Evolutionary conservation across 30 jellyfish, hydroid and myxozoan species (phyloP).

Genomic region (Sanderia malayensis): DNA sequence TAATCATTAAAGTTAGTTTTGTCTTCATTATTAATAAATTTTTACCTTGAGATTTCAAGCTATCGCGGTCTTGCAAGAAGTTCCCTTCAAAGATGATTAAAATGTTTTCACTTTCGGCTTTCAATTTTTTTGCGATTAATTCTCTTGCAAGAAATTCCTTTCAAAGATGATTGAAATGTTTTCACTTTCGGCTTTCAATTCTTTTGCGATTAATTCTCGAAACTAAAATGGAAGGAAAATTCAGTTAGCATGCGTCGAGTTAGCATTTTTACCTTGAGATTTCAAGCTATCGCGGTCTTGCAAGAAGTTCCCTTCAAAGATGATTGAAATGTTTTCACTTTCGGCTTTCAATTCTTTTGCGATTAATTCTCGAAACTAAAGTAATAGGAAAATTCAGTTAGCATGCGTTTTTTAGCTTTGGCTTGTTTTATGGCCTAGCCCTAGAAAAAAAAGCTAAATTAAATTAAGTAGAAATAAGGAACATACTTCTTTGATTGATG

Average conservation of each 20-base stretch:
- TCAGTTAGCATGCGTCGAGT: no score
- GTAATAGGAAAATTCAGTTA: no score
- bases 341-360: constrained; percentile 84
- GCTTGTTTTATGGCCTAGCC: no score
- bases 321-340: constrained; percentile 72
- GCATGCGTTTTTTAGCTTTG: no score
- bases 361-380: constrained; percentile 83
- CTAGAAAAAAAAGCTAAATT: no score
- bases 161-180: constrained; percentile 90
- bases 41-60: constrained; percentile 71
- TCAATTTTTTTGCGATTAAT: constrained; percentile 77
- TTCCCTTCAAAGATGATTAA: constrained; percentile 93
- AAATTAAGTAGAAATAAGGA: no score
- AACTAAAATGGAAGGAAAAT: no score
- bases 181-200: constrained; percentile 77
- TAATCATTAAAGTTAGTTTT: no score
- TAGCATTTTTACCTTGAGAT: constrained; percentile 78
- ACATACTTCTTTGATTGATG: constrained; percentile 73
- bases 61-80: constrained; percentile 85
- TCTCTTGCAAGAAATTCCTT: constrained; percentile 88
- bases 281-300: constrained; percentile 82
- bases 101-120: constrained; percentile 79
- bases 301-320: constrained; percentile 91
- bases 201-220: constrained; percentile 80
- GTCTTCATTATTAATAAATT: no score